phyloP scores from a whole-genome alignment of 2,797 vertebrate species.

The Acrossocheilus fasciatus region DNA sequence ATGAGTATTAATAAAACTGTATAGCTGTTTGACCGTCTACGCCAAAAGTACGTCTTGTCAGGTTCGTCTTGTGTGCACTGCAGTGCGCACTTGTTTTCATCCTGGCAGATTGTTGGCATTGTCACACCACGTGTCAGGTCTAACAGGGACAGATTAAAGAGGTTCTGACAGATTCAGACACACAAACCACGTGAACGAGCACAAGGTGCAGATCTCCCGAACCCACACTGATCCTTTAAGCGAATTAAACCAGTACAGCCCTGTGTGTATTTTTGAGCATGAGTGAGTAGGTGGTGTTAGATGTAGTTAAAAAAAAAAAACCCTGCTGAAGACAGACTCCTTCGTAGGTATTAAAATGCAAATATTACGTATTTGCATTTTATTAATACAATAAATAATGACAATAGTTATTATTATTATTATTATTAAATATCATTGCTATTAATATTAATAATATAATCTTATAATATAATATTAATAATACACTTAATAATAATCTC shows the following conservation, averaged over 20 bases:
- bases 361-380: background rate
- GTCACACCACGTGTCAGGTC: conserved; percentile 14
- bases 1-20: background rate
- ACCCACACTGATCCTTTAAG: conserved; percentile 59
- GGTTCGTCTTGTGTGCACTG: conserved; percentile 4
- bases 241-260: conserved; percentile 57
- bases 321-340: background rate
- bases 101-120: background rate
- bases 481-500: background rate
- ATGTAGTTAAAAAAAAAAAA: background rate
- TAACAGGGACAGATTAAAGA: conserved; percentile 25
- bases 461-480: no score
- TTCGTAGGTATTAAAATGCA: background rate
- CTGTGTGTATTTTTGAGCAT: background rate
- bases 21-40: background rate
- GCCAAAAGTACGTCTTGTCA: background rate
- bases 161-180: conserved; percentile 12
- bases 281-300: background rate
- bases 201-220: conserved; percentile 25
- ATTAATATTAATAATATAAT: background rate
- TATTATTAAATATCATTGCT: background rate
- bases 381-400: background rate
- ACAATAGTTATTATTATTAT: background rate
- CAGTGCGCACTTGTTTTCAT: conserved; percentile 19
- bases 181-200: conserved; percentile 47